phyloP scores from a whole-genome alignment of 1,140 invertebrate genomes.

The fruit fly (Drosophila melanogaster) region DNA sequence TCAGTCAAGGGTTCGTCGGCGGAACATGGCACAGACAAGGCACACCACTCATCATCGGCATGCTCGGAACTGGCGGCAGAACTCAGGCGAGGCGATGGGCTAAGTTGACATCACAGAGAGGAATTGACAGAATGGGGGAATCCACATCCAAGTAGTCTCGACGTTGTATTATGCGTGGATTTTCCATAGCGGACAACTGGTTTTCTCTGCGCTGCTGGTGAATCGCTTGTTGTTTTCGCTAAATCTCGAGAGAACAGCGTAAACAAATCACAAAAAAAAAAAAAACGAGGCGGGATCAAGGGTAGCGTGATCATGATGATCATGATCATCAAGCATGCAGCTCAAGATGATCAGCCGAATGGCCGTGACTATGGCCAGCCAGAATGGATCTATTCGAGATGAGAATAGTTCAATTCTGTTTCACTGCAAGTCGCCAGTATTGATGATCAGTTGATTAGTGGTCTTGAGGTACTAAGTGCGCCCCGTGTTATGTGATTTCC shows the following conservation, averaged over 20 bases:
- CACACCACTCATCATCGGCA: slow-evolving; percentile 16
- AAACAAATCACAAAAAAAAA: slow-evolving; percentile 2
- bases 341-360: slow-evolving; percentile 1
- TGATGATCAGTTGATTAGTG: too few species aligned
- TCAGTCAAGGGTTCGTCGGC: slow-evolving; percentile 5
- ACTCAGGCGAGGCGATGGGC: neutral
- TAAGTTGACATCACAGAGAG: neutral
- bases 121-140: slow-evolving; percentile 12
- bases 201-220: slow-evolving; percentile 35
- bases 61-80: neutral
- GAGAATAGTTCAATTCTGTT: too few species aligned
- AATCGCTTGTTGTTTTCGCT: slow-evolving; percentile 41
- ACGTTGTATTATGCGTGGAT: slow-evolving; percentile 41
- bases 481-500: neutral
- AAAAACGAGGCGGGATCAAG: slow-evolving; percentile 12
- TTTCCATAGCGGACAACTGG: slow-evolving; percentile 41
- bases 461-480: too few species aligned
- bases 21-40: slow-evolving; percentile 24
- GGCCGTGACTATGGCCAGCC: neutral
- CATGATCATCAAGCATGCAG: neutral
- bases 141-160: slow-evolving; percentile 11
- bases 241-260: slow-evolving; percentile 1
- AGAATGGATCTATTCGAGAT: neutral
- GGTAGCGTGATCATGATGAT: slow-evolving; percentile 8
- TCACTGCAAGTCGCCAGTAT: too few species aligned